Conservation (phyloP, 2,888 invertebrate species). For the Carabus problematicus region DNA sequence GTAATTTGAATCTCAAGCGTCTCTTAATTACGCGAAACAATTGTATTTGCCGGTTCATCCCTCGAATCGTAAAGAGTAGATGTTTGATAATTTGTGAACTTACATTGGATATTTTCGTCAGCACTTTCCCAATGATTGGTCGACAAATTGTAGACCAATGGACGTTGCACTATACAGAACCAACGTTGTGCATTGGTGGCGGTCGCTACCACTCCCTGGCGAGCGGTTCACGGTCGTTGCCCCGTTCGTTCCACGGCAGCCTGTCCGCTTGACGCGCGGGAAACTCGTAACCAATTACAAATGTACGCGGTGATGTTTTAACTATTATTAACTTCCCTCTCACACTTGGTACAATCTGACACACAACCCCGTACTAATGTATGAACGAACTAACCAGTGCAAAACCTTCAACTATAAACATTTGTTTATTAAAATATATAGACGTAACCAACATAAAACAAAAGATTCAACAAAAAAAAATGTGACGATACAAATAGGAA, state of each 20-base stretch:
- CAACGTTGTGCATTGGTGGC: constrained; percentile 77
- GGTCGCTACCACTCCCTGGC: constrained; percentile 72
- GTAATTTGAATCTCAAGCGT: constrained; percentile 19
- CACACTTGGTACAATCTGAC: too few relatives aligned
- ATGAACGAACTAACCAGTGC: too few relatives aligned
- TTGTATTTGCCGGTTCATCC: constrained; percentile 54
- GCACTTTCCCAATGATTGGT: constrained; percentile 90
- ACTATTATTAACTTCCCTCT: background rate
- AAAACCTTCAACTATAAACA: background rate
- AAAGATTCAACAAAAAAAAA: constrained; percentile 9
- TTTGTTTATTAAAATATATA: constrained; percentile 1
- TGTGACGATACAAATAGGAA: background rate
- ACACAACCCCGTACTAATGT: background rate
- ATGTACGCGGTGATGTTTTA: constrained; percentile 39
- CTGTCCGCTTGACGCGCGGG: constrained; percentile 55
- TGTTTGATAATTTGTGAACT: constrained; percentile 75
- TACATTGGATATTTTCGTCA: constrained; percentile 75
- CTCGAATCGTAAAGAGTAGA: constrained; percentile 56
- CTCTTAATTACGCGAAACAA: constrained; percentile 44
- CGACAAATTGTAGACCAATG: constrained; percentile 86
- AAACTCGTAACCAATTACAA: constrained; percentile 59
- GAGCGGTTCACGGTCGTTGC: constrained; percentile 58
- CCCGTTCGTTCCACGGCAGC: constrained; percentile 55
- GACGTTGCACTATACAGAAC: constrained; percentile 72
- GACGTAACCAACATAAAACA: background rate